Conservation (phyloP, 2,888 invertebrate species). For the Scotopteryx bipunctaria region DNA sequence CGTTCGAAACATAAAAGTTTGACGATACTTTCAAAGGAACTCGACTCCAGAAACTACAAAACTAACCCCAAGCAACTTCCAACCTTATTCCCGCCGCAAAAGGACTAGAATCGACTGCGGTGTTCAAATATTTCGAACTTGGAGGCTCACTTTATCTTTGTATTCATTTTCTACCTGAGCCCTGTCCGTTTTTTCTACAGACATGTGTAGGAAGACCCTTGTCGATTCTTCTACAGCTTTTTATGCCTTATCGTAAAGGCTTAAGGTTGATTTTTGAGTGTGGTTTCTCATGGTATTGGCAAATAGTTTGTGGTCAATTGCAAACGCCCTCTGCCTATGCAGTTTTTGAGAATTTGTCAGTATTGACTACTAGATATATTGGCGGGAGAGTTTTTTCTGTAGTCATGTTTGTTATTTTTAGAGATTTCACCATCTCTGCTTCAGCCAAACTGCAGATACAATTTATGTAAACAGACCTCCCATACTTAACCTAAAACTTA, state of each 20-base stretch:
- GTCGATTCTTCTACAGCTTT: neutral
- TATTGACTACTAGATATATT: neutral
- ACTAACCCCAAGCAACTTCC: conserved; percentile 26
- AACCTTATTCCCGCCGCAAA: conserved; percentile 2
- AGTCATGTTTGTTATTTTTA: too few species aligned
- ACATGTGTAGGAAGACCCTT: conserved; percentile 46
- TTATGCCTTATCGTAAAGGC: conserved; percentile 30
- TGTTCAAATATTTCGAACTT: neutral
- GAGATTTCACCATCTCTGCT: too few species aligned
- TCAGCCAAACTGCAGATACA: too few species aligned
- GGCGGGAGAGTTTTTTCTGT: too few species aligned
- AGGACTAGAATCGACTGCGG: conserved; percentile 13
- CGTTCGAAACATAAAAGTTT: conserved; percentile 69
- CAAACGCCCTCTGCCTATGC: conserved; percentile 51
- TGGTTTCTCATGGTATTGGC: conserved; percentile 39
- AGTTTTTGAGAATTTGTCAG: conserved; percentile 43
- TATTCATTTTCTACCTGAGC: conserved; percentile 76
- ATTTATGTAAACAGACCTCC: too few species aligned
- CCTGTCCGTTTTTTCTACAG: conserved; percentile 67
- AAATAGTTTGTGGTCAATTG: conserved; percentile 42
- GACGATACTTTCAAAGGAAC: conserved; percentile 67
- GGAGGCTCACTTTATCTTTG: conserved; percentile 66
- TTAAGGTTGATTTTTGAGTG: conserved; percentile 43
- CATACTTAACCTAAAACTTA: too few species aligned
- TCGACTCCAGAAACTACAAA: conserved; percentile 50